Evolutionary conservation across 2,797 vertebrate genomes (phyloP), one percentile per base, ranked within the genome.

Genomic region (Rhadinocentrus ornatus): DNA sequence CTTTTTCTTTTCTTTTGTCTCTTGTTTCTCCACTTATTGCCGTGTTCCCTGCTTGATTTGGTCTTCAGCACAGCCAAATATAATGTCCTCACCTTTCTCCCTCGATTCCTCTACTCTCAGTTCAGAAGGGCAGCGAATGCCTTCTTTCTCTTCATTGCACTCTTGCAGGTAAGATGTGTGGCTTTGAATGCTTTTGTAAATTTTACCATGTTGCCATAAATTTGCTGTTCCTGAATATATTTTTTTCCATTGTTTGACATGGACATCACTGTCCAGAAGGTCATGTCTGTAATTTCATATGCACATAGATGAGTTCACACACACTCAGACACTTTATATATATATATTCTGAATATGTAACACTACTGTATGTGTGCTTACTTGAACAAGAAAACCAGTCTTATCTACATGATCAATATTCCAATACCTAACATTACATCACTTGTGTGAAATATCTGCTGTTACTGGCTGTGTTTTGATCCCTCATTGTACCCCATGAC

Each of bases 101-200:
- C 98, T 63, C 96, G 97, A 63, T 99, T 99, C 93, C 97, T 99
- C 78, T 99, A 99, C 94, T 98, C 98, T 18, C 98, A 99, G 91
- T 99, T 99, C 95, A 96, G 97, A 93, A 96, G 98, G 95, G 98
- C 98, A 64, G 98, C 98, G 88, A 99, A 99, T 84, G 96, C 98
- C 35, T 99, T 99, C 94, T 99, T 99, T 82, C 97, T 99, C 87
- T 99, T 99, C 94, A 99, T 99, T 89, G 97, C 98, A 59, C 95
- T 99, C 81, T 94, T 99, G 91, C 98, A 99, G 97, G 98, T 99
- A 96, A 96, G 94, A 86, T 27, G 11, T 41, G 3, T 12, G 27
- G 39, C 39, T 57, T 37, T 37, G 62, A 34, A 12, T 16, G 8
- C 26, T 71, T 68, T 31, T 66, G 9, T 59, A 15, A 1, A 66